phyloP scores from a whole-genome alignment of 2,888 invertebrate species.

The Prionchulus punctatus region DNA sequence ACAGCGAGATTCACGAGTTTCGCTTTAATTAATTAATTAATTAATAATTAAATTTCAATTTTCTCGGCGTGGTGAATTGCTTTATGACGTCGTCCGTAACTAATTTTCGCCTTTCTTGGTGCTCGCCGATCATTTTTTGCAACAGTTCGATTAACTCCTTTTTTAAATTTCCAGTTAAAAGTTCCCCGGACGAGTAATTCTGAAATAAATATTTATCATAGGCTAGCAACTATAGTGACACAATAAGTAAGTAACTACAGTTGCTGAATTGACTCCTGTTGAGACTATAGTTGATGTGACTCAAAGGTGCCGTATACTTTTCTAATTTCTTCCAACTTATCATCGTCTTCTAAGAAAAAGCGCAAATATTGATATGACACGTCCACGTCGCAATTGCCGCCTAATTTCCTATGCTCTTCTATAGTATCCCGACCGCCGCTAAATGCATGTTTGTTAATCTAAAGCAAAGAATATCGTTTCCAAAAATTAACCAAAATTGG shows the following conservation, averaged over 20 bases:
- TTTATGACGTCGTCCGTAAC: slow-evolving; percentile 70
- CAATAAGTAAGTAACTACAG: too few relatives aligned
- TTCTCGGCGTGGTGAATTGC: slow-evolving; percentile 66
- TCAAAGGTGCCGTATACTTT: slow-evolving; percentile 38
- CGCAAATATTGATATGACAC: slow-evolving; percentile 81
- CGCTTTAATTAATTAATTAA: too few relatives aligned
- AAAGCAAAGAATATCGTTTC: slow-evolving; percentile 15
- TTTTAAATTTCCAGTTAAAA: slow-evolving; percentile 87
- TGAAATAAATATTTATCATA: slow-evolving; percentile 32
- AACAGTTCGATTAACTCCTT: slow-evolving; percentile 65
- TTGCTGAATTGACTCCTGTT: too few relatives aligned
- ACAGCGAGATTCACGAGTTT: too few relatives aligned
- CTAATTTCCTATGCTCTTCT: slow-evolving; percentile 67
- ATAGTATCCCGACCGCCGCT: slow-evolving; percentile 83
- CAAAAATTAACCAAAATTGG: background rate
- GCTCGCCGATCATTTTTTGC: slow-evolving; percentile 58
- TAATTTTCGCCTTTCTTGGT: slow-evolving; percentile 59
- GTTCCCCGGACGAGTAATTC: slow-evolving; percentile 65
- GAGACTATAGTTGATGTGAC: too few relatives aligned
- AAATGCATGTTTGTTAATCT: slow-evolving; percentile 86
- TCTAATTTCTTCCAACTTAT: slow-evolving; percentile 55
- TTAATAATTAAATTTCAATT: slow-evolving; percentile 35
- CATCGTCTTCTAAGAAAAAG: slow-evolving; percentile 88
- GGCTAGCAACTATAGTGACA: background rate
- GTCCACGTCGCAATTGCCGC: slow-evolving; percentile 91